A percentile compares a stretch with the other conserved stretches of the same genome.
These are phyloP conservation scores for Phengaris arion DNA, from an alignment of 2,888 invertebrate genomes.

Conservation along the genomic window DNA sequence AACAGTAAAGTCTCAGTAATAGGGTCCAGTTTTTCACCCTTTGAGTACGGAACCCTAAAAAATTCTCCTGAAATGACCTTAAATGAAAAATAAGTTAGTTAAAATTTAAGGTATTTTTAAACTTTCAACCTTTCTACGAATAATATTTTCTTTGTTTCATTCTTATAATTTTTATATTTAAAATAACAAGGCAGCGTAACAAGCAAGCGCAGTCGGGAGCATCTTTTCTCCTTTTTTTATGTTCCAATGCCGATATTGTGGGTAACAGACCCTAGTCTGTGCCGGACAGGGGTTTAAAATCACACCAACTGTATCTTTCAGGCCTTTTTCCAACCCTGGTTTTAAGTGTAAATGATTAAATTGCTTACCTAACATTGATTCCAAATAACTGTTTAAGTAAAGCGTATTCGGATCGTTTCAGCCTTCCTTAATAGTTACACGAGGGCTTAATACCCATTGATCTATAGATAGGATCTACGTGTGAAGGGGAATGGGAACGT, in stretches of 20 bases:
- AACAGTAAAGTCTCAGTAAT: too few relatives aligned
- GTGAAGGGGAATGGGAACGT: constrained; percentile 5
- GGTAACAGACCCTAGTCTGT: too few relatives aligned
- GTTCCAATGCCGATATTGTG: too few relatives aligned
- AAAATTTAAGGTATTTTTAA: neutral
- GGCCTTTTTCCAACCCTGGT: neutral
- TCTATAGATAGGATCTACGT: constrained; percentile 24
- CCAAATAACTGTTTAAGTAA: constrained; percentile 22
- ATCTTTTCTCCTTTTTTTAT: too few relatives aligned
- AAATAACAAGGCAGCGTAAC: neutral
- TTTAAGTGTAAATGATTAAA: constrained; percentile 18
- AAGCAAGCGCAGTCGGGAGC: neutral
- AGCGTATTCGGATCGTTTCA: constrained; percentile 13
- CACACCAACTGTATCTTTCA: neutral
- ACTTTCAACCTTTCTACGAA: neutral
- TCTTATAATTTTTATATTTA: neutral
- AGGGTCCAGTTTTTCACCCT: too few relatives aligned
- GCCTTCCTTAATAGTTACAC: constrained; percentile 10
- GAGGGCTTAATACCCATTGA: constrained; percentile 25
- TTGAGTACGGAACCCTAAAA: too few relatives aligned
- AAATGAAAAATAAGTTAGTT: neutral
- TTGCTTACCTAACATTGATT: constrained; percentile 18
- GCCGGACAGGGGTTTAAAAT: neutral
- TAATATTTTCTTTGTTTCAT: neutral
- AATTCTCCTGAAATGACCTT: neutral